Evolutionary conservation across 2,888 invertebrate species (phyloP).

Genomic region (Sminthurides aquaticus): DNA sequence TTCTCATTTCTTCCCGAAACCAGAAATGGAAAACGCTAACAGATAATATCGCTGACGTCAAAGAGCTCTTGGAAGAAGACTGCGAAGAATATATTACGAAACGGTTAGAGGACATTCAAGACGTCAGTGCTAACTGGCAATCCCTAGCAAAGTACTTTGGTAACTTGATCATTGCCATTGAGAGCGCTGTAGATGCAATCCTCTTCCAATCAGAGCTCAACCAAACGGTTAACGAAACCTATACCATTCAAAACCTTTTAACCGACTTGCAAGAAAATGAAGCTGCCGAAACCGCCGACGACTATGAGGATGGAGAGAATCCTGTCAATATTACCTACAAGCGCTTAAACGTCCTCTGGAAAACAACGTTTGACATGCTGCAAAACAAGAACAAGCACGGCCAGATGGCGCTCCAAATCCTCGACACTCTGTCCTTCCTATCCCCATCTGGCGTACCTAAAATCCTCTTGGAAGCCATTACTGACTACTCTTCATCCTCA

Average conservation of each 20-base stretch:
- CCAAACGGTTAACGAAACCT: neutral
- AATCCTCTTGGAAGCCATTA: too few relatives aligned
- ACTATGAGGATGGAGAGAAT: neutral
- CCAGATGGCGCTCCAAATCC: neutral
- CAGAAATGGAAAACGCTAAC: neutral
- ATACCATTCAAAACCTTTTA: neutral
- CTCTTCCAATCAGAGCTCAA: neutral
- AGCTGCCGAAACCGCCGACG: neutral
- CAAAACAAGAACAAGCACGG: neutral
- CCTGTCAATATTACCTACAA: neutral
- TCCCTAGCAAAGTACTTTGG: neutral
- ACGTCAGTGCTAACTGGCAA: neutral
- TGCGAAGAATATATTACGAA: neutral
- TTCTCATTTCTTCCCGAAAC: neutral
- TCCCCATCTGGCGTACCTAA: neutral
- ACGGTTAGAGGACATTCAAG: neutral
- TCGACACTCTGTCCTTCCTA: neutral
- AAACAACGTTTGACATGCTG: neutral
- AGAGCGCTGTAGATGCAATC: neutral
- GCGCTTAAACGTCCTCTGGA: neutral
- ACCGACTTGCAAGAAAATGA: neutral
- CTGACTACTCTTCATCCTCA: too few relatives aligned
- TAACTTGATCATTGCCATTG: neutral
- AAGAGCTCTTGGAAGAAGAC: neutral
- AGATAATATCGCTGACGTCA: neutral